A percentile compares a stretch with the other conserved stretches of the same genome.
Evolutionary conservation across 2,113 vertebrate genomes (phyloP).

Genomic region (Henicopernis longicauda): DNA sequence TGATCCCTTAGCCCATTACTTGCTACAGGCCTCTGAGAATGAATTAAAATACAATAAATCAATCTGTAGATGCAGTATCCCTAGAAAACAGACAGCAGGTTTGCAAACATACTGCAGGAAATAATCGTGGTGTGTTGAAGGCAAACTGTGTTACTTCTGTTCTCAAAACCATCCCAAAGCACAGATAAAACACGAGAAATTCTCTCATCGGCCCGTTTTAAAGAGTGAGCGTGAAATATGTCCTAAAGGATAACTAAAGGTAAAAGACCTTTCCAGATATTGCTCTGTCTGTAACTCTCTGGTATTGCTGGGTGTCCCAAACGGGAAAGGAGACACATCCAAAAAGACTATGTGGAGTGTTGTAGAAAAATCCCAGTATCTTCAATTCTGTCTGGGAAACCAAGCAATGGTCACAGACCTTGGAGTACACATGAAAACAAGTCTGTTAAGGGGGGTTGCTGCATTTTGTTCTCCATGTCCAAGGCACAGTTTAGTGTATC

Average conservation of each 20-base stretch:
- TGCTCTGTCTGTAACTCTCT: background rate
- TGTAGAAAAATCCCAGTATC: background rate
- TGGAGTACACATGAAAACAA: background rate
- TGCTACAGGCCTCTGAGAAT: background rate
- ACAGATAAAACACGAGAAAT: background rate
- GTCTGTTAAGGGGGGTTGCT: background rate
- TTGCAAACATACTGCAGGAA: background rate
- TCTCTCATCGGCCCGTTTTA: background rate
- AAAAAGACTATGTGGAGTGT: background rate
- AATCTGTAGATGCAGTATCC: background rate
- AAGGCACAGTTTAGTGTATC: background rate
- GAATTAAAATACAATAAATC: background rate
- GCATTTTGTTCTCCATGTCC: background rate
- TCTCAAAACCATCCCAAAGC: background rate
- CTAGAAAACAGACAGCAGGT: background rate
- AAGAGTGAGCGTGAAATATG: background rate
- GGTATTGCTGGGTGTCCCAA: background rate
- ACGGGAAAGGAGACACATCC: background rate
- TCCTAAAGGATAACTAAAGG: background rate
- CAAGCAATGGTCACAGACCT: background rate
- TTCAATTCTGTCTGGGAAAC: background rate
- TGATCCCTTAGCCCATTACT: background rate
- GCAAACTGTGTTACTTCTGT: background rate
- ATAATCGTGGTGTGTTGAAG: background rate
- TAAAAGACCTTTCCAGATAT: background rate